Evolutionary conservation across 2,888 invertebrate genomes (phyloP).

Genomic region (Hofmannophila pseudospretella): DNA sequence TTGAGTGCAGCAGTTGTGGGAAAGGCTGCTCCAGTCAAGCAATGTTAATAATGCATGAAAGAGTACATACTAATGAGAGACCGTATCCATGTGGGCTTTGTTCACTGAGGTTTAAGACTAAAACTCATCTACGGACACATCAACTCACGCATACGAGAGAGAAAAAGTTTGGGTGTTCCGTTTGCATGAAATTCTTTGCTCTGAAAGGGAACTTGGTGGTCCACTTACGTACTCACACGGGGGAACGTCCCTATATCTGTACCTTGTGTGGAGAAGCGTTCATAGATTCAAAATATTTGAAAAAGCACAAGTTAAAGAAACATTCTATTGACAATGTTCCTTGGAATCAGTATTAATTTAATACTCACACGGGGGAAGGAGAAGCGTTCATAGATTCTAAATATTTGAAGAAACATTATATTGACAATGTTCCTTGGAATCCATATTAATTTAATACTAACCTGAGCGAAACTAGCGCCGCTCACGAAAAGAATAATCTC

Average conservation of each 20-base stretch:
- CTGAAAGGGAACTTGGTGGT: slow-evolving; percentile 71
- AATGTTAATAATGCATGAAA: slow-evolving; percentile 70
- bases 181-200: slow-evolving; percentile 74
- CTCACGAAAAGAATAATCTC: too few species aligned
- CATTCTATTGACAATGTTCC: slow-evolving; percentile 62
- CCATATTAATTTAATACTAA: slow-evolving; percentile 65
- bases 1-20: slow-evolving; percentile 61
- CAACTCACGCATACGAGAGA: slow-evolving; percentile 72
- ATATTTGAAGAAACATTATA: slow-evolving; percentile 68
- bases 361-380: slow-evolving; percentile 70
- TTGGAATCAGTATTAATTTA: slow-evolving; percentile 63
- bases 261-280: slow-evolving; percentile 65
- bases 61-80: slow-evolving; percentile 70
- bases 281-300: slow-evolving; percentile 73
- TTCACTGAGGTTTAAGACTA: slow-evolving; percentile 65
- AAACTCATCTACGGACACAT: slow-evolving; percentile 69
- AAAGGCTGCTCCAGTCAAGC: slow-evolving; percentile 70
- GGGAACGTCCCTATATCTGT: slow-evolving; percentile 70
- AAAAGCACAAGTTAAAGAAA: slow-evolving; percentile 69
- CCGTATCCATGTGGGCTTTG: slow-evolving; percentile 67
- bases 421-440: slow-evolving; percentile 63
- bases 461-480: slow-evolving; percentile 53
- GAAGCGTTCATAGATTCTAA: slow-evolving; percentile 75
- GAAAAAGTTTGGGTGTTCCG: slow-evolving; percentile 72
- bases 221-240: slow-evolving; percentile 71